Conservation (phyloP, 2,888 invertebrate species). For the Pollenia griseotomentosa region DNA sequence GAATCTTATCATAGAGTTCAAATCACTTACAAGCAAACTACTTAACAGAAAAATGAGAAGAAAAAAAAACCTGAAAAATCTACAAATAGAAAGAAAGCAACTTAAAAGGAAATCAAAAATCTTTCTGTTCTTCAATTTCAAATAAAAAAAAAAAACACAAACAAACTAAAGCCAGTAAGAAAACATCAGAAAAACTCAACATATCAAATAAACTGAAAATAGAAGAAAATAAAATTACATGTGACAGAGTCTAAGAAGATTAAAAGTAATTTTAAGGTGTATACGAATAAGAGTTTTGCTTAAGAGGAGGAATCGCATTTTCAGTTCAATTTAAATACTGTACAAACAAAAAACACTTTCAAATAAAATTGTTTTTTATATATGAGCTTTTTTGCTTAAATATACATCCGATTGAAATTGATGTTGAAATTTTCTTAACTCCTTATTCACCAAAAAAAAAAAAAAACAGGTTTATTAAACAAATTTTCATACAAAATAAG, state of each 20-base stretch:
- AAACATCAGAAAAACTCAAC: slow-evolving; percentile 34
- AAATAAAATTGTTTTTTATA: too few species aligned
- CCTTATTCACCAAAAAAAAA: too few species aligned
- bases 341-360: too few species aligned
- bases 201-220: slow-evolving; percentile 42
- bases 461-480: too few species aligned
- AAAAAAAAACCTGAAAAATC: neutral
- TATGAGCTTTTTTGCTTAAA: too few species aligned
- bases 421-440: too few species aligned
- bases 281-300: too few species aligned
- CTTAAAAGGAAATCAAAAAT: slow-evolving; percentile 15
- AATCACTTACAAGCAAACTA: slow-evolving; percentile 45
- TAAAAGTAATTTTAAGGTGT: neutral
- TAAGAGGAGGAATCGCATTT: too few species aligned
- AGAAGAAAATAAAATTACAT: slow-evolving; percentile 6
- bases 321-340: too few species aligned
- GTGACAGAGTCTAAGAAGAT: neutral
- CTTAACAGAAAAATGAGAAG: neutral
- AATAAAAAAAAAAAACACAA: neutral
- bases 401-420: too few species aligned
- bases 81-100: slow-evolving; percentile 11
- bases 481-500: too few species aligned
- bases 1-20: slow-evolving; percentile 39
- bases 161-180: neutral
- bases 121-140: slow-evolving; percentile 10